A percentile compares a stretch with the other conserved stretches of the same genome.
Evolutionary conservation across 2,888 invertebrate species (phyloP).

Genomic region (Caradrina kadenii): DNA sequence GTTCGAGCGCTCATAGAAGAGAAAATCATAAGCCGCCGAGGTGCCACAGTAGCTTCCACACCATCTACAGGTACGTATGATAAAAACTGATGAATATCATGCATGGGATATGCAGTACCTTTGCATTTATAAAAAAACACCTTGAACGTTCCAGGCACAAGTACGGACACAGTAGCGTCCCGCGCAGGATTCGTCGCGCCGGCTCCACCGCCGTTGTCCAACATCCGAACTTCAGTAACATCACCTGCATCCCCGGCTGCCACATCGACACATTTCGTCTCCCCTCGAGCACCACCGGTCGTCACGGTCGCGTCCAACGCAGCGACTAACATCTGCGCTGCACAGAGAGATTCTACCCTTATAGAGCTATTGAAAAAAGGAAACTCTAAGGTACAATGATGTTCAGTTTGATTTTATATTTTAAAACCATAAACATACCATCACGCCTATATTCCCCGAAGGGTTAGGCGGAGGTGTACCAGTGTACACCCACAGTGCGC

Average conservation of each 20-base stretch:
- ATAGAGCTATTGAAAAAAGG: conserved; percentile 94
- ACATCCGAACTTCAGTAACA: conserved; percentile 78
- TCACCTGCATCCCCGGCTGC: conserved; percentile 85
- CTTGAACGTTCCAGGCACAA: conserved; percentile 68
- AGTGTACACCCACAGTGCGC: no score
- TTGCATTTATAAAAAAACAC: background rate
- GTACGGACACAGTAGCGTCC: conserved; percentile 73
- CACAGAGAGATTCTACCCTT: conserved; percentile 94
- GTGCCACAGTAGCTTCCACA: conserved; percentile 83
- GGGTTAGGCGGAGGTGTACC: no score
- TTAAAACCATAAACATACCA: no score
- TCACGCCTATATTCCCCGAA: no score
- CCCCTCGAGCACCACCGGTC: conserved; percentile 85
- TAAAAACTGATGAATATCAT: background rate
- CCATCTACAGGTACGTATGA: conserved; percentile 73
- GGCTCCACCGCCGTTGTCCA: conserved; percentile 85
- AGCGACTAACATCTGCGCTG: conserved; percentile 71
- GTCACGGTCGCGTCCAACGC: conserved; percentile 80
- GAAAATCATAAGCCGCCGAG: conserved; percentile 97
- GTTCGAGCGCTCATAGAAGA: conserved; percentile 97
- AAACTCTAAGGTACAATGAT: conserved; percentile 84
- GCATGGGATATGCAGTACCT: background rate
- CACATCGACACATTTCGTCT: conserved; percentile 86
- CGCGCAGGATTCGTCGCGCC: conserved; percentile 85
- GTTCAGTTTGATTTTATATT: background rate